Conservation (phyloP, 2,888 invertebrate genomes). For the Xestia ashworthii region DNA sequence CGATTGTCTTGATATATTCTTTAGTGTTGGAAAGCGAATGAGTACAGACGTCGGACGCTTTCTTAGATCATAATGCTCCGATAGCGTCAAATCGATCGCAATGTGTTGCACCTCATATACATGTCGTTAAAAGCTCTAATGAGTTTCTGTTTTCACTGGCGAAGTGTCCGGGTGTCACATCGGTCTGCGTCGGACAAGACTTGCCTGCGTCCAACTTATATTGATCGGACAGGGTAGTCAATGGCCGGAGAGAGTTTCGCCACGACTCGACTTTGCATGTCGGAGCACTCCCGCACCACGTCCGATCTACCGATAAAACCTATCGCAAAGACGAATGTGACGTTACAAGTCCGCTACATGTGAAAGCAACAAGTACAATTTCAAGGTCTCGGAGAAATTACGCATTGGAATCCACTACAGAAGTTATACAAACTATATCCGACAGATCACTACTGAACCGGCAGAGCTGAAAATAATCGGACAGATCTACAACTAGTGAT, state of each 20-base stretch:
- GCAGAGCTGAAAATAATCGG: slow-evolving; percentile 76
- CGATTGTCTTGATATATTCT: slow-evolving; percentile 70
- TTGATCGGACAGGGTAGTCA: slow-evolving; percentile 80
- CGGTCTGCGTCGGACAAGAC: slow-evolving; percentile 57
- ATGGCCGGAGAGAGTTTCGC: slow-evolving; percentile 79
- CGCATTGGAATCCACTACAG: slow-evolving; percentile 68
- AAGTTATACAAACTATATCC: slow-evolving; percentile 59
- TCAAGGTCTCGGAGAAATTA: slow-evolving; percentile 78
- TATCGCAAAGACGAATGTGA: slow-evolving; percentile 76
- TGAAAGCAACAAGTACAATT: slow-evolving; percentile 86
- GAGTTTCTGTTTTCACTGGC: slow-evolving; percentile 82
- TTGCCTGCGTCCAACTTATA: slow-evolving; percentile 75
- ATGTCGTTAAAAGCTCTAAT: slow-evolving; percentile 82
- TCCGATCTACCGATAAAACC: slow-evolving; percentile 83
- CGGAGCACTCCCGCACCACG: slow-evolving; percentile 71
- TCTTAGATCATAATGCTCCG: slow-evolving; percentile 72
- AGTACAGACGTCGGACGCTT: slow-evolving; percentile 65
- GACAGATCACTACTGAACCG: slow-evolving; percentile 62
- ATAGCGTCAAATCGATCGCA: slow-evolving; percentile 75
- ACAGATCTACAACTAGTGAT: slow-evolving; percentile 74
- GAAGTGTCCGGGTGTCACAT: slow-evolving; percentile 77
- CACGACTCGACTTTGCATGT: slow-evolving; percentile 73
- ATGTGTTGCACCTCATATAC: slow-evolving; percentile 75
- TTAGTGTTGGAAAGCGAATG: slow-evolving; percentile 62
- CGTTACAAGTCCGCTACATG: slow-evolving; percentile 77